Evolutionary conservation across 2,888 invertebrate species (phyloP).

Genomic region (Vannuccia rotundouncinata): DNA sequence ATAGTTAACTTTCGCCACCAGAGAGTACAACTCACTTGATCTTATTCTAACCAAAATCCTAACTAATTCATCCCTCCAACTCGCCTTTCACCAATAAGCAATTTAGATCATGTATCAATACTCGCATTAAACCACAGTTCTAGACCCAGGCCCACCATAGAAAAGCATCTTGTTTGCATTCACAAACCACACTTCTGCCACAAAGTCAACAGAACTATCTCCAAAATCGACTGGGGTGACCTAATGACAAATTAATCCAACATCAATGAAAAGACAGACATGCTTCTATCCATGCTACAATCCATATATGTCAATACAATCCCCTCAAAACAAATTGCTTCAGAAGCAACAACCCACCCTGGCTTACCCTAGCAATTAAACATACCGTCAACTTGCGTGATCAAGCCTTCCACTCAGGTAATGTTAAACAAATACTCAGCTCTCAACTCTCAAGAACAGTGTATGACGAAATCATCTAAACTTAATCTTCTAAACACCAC

Average conservation of each 20-base stretch:
- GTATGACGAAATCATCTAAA: background rate
- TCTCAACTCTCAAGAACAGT: background rate
- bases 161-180: background rate
- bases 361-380: background rate
- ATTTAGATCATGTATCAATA: background rate
- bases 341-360: background rate
- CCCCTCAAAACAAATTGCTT: background rate
- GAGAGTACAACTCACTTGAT: background rate
- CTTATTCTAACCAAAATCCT: background rate
- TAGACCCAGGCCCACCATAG: background rate
- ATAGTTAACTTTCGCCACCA: background rate
- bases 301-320: background rate
- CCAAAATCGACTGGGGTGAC: background rate
- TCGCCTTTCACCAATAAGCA: background rate
- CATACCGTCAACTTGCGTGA: background rate
- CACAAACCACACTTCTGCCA: background rate
- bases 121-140: background rate
- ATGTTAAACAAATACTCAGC: background rate
- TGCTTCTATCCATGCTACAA: background rate
- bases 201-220: background rate
- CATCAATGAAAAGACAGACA: background rate
- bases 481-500: background rate
- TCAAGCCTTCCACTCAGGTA: background rate
- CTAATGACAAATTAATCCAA: background rate
- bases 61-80: background rate